Evolutionary conservation across 2,888 invertebrate genomes (phyloP), one percentile per base, ranked within the genome.

Genomic region (Ctena decussata): DNA sequence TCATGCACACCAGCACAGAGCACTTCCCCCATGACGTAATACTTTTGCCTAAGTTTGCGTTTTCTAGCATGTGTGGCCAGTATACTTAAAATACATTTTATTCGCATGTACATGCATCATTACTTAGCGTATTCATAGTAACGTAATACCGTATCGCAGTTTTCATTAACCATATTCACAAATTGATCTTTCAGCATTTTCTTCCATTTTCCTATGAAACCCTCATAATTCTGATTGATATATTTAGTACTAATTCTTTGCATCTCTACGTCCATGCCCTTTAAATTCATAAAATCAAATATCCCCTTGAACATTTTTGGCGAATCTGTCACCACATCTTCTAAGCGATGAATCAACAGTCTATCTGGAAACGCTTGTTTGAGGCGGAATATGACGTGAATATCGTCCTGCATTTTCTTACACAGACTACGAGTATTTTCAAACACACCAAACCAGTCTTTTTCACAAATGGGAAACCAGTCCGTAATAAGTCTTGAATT

Each of bases 381-480:
- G 8, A 65, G 32, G 35, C 30, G 65, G 24, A 15, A 30, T 35
- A 65, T 12, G 18, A 65, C 65, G 30, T 30, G 35, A 35, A 65
- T 65, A 35, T 65, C 65, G 18, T 35, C 65, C 8, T 65, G 2
- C 65, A 65, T 65, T 65, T 65, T 65, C 65, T 65, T 65, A 21
- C 65, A 65, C 11, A 65, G 65, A 35, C 65, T 65, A 5, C 21
- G 35, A 11, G 65, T 18, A 35, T 65, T 65, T 65, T 65, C 65
- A 21, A 65, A 35, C 18, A 65, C 65, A 3, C n/a, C 24, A 21
- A 35, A 65, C 65, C 12, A 35, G 65, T 65, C 65, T 65, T 65
- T 65, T 24, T 65, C 65, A 65, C 65, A 65, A n/a, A 65, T 18
- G 21, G 65, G 65, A 65, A 65, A 65, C 65, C 65, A 65, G 24